Evolutionary conservation across 2,888 invertebrate genomes (phyloP).

Genomic region (Ptilodon capucinus): DNA sequence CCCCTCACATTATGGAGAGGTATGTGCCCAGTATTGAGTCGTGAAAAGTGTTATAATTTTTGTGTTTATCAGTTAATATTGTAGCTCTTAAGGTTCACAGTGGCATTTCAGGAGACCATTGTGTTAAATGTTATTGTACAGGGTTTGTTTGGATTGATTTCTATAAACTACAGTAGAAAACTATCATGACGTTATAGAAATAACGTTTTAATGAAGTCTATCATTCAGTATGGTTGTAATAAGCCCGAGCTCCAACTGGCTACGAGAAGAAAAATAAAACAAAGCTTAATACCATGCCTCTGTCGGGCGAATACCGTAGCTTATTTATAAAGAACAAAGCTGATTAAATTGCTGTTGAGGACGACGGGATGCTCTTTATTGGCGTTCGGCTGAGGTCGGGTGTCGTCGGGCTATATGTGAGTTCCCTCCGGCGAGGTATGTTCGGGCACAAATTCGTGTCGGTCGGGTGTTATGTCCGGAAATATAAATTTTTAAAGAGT

Average conservation of each 20-base stretch:
- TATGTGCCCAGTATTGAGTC: too few species aligned
- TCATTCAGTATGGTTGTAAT: slow-evolving; percentile 21
- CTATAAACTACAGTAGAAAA: too few species aligned
- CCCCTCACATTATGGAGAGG: too few species aligned
- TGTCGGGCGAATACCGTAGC: slow-evolving; percentile 44
- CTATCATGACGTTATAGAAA: too few species aligned
- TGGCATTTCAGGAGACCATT: too few species aligned
- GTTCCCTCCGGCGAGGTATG: slow-evolving; percentile 28
- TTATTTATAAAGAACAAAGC: slow-evolving; percentile 64
- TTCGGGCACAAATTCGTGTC: slow-evolving; percentile 28
- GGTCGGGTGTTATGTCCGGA: slow-evolving; percentile 25
- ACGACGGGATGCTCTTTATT: slow-evolving; percentile 51
- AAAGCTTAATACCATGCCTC: slow-evolving; percentile 42
- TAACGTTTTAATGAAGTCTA: slow-evolving; percentile 11
- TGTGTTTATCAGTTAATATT: too few species aligned
- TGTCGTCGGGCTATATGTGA: slow-evolving; percentile 27
- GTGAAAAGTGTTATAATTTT: too few species aligned
- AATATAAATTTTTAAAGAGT: slow-evolving; percentile 35
- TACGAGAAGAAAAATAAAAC: slow-evolving; percentile 31
- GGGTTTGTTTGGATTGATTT: too few species aligned
- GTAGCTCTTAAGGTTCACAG: too few species aligned
- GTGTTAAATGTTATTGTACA: too few species aligned
- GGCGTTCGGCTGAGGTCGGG: slow-evolving; percentile 40
- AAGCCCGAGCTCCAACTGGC: slow-evolving; percentile 28
- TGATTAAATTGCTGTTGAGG: slow-evolving; percentile 65